Evolutionary conservation across 2,888 invertebrate species (phyloP).

Genomic region (Dastarcus helophoroides): DNA sequence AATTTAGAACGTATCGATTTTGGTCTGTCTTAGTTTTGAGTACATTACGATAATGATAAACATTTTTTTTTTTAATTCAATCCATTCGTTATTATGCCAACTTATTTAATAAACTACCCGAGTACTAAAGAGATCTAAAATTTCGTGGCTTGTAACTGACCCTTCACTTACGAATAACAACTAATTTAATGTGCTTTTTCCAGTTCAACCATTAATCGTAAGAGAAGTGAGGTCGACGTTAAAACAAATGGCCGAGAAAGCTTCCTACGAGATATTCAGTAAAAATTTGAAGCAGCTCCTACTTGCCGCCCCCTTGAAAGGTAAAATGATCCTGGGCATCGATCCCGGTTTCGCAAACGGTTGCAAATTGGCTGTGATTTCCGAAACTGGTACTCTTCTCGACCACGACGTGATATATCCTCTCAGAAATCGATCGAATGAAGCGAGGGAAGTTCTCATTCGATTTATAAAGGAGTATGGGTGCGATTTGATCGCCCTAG

Average conservation of each 20-base stretch:
- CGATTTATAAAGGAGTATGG: slow-evolving; percentile 34
- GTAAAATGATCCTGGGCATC: slow-evolving; percentile 67
- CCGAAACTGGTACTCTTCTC: slow-evolving; percentile 56
- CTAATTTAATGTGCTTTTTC: slow-evolving; percentile 29
- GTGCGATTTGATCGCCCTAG: slow-evolving; percentile 73
- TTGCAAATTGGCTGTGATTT: slow-evolving; percentile 78
- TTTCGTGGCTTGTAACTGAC: no score
- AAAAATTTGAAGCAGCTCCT: slow-evolving; percentile 75
- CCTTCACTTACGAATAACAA: no score
- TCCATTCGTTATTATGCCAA: no score
- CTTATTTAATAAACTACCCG: no score
- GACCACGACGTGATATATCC: slow-evolving; percentile 61
- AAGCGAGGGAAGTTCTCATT: slow-evolving; percentile 22
- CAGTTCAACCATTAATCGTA: slow-evolving; percentile 53
- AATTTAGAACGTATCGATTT: no score
- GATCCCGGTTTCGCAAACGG: slow-evolving; percentile 87
- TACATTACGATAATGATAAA: no score
- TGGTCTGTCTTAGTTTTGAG: no score
- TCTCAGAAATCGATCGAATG: slow-evolving; percentile 37
- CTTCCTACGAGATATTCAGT: slow-evolving; percentile 76
- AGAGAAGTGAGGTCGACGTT: slow-evolving; percentile 62
- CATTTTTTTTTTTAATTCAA: no score
- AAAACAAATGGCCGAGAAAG: slow-evolving; percentile 64
- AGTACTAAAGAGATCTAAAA: no score
- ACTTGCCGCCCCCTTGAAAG: slow-evolving; percentile 68